Base-by-base conservation (phyloP, 2,797 vertebrate species). In the Chloroceryle inda region DNA sequence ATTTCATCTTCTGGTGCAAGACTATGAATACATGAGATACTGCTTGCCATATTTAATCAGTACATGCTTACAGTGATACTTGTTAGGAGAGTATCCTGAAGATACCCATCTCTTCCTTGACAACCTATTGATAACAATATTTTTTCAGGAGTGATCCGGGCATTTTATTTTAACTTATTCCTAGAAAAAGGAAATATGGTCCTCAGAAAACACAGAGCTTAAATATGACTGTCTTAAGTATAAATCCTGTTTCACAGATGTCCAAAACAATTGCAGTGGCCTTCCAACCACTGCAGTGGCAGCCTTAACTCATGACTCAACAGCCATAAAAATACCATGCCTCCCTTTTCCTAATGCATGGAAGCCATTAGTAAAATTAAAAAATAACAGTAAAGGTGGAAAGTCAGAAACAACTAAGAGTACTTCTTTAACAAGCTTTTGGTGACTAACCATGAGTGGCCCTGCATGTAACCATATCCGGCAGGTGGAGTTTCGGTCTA, bases 381-480 rank as follows among this genome's bases (percentile, higher is more conserved):
- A 85, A 88, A 85, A 38, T 7, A 73, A 38, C 5, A 42, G 23
- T 33, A 44, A 69, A 69, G 2, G 13, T 23, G 45, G 40, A 77
- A 83, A 85, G 27, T 31, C 38, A 40, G 75, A 53, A 73, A 33
- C 37, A 80, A 49, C 13, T 40, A 29, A 56, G 40, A 91, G 5
- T 13, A 29, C 24, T 63, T 88, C 29, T 37, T 61, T 55, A 85
- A 74, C 19, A 71, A 63, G 52, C 10, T 56, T 27, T 24, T 62
- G 31, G 5, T 85, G 69, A 35, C n/a, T 24, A 69, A 21, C 2
- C 1, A 5, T 45, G 35, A 63, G 18, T 13, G 71, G 33, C 24
- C 0, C 0, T 83, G 67, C 15, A 6, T 4, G 26, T 21, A 56
- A 53, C 21, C 19, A 27, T 1, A 2, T 38, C 29, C 62, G 31